A percentile compares a stretch with the other conserved stretches of the same genome.
Evolutionary conservation across 2,797 vertebrate species (phyloP).

Genomic region (Sardinella longiceps): DNA sequence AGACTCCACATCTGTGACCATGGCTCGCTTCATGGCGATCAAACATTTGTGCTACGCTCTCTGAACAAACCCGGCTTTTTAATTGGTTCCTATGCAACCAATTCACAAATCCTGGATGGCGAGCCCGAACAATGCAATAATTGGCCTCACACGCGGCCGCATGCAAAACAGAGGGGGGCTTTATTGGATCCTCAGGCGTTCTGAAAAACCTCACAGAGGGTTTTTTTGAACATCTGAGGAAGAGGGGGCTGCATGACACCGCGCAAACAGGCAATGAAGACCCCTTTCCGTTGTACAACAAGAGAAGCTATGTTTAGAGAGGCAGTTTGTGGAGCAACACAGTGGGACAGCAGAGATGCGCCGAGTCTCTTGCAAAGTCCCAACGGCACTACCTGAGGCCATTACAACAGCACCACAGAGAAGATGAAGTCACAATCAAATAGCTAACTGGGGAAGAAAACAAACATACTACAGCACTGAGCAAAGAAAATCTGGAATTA

Average conservation of each 20-base stretch:
- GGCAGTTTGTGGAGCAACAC: background rate
- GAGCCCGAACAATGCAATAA: constrained; percentile 59
- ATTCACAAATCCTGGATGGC: constrained; percentile 51
- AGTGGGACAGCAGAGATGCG: background rate
- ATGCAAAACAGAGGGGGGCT: background rate
- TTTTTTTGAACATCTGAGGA: background rate
- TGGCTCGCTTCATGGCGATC: constrained; percentile 60
- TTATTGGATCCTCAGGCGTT: background rate
- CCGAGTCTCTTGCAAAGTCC: background rate
- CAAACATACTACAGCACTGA: background rate
- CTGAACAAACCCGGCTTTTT: constrained; percentile 61
- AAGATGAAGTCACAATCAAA: background rate
- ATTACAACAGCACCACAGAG: background rate
- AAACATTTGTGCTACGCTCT: constrained; percentile 64
- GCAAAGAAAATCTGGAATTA: constrained; percentile 4
- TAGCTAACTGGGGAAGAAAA: background rate
- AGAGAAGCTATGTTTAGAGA: background rate
- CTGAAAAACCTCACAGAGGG: background rate
- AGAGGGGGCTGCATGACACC: background rate
- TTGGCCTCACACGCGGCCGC: constrained; percentile 47
- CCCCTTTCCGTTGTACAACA: background rate
- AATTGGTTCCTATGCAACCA: constrained; percentile 72
- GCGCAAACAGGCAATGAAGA: background rate
- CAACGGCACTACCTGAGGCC: background rate
- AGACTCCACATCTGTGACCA: constrained; percentile 63